Evolutionary conservation across 2,113 vertebrate genomes (phyloP), one percentile per base, ranked within the genome.

Genomic region (Cephalopholis sonnerati): DNA sequence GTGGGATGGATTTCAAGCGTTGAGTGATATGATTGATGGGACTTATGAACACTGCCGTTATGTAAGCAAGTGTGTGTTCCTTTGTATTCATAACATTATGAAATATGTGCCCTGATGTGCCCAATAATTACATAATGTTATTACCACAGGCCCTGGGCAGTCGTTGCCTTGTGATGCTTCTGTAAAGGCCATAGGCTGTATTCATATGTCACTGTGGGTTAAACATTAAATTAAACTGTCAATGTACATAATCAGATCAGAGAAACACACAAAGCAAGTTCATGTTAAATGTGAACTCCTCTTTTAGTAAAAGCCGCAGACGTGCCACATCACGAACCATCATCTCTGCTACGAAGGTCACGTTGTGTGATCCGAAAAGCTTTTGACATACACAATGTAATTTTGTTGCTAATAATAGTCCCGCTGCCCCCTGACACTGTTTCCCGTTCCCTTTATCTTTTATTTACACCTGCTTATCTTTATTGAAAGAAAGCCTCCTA

Each of bases 381-480:
- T 39, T 79, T 87, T 18, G 20, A 73, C 57, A 9, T 2, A 24
- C 48, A 68, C 77, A 24, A 0, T 70, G 55, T 62, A 24, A 77
- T 83, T 77, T 22, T 74, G n/a, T 32, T 61, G 66, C 59, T 46
- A 87, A 83, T 75, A 77, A 82, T 78, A 80, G 59, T n/a, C 22
- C 16, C 7, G 16, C 27, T 65, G 69, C 41, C 11, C 29, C 12
- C 44, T 44, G 41, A 53, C 57, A 65, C 77, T 83, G 29, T 80
- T 70, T 76, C 22, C 59, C 50, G 8, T 62, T 29, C 58, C 5
- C 58, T 59, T 74, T 90, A 88, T 92, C 85, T 89, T 79, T 86
- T 69, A 89, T 89, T 87, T 83, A 81, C 86, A 90, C 84, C 67
- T 74, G 86, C 72, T 87, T 87, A 86, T 94, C 89, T 92, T 13